Percentiles rank a stretch among this genome's conserved stretches.
phyloP scores from a whole-genome alignment of 1,140 invertebrate species.

The Probaryconus sp. region DNA sequence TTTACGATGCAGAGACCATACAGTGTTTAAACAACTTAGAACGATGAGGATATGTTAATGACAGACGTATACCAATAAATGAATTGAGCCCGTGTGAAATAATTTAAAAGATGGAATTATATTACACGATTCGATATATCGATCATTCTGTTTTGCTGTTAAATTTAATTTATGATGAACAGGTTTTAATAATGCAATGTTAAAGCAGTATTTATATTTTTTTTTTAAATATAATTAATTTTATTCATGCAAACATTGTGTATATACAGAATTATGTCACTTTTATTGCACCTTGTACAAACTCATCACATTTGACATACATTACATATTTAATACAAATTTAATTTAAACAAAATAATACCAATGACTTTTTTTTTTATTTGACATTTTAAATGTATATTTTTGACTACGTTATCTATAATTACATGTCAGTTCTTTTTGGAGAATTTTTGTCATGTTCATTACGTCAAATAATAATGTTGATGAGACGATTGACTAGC shows the following conservation, averaged over 20 bases:
- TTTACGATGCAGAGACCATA: constrained; percentile 22
- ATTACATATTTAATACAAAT: too few species aligned
- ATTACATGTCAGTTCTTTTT: constrained; percentile 11
- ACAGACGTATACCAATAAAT: constrained; percentile 49
- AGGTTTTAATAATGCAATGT: too few species aligned
- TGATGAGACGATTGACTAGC: constrained; percentile 29
- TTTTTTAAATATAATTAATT: constrained; percentile 11
- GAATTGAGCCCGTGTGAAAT: constrained; percentile 32
- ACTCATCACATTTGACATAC: constrained; percentile 48
- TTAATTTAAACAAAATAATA: too few species aligned
- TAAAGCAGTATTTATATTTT: too few species aligned
- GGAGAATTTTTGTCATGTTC: constrained; percentile 1
- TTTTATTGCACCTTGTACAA: constrained; percentile 46
- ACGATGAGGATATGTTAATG: constrained; percentile 21
- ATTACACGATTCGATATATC: too few species aligned
- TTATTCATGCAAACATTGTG: constrained; percentile 22
- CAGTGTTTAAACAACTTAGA: constrained; percentile 31
- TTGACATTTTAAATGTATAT: constrained; percentile 14
- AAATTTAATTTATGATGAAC: neutral
- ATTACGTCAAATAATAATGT: neutral
- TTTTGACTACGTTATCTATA: neutral
- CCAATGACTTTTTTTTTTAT: too few species aligned
- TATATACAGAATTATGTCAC: constrained; percentile 33
- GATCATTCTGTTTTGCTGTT: neutral
- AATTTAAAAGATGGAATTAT: too few species aligned